phyloP scores from a whole-genome alignment of 1,140 invertebrate species.

The Ceratosolen solmsi region DNA sequence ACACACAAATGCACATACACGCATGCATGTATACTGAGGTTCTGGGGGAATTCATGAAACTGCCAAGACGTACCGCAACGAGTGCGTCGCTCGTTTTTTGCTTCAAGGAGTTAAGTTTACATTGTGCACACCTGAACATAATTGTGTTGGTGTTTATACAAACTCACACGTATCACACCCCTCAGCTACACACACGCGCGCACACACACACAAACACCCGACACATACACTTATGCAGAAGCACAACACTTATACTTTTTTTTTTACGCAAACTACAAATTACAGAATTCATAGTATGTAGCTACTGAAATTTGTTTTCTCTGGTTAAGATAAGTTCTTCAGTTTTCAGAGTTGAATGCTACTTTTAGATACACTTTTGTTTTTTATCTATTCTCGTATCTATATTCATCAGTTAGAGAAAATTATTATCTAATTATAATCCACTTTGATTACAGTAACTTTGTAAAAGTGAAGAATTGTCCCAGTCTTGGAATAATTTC shows the following conservation, averaged over 20 bases:
- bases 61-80: conserved; percentile 29
- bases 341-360: too few relatives aligned
- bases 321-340: not conserved
- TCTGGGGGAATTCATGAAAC: conserved; percentile 44
- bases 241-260: too few relatives aligned
- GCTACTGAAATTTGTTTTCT: not conserved
- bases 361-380: too few relatives aligned
- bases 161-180: too few relatives aligned
- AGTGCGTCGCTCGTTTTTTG: conserved; percentile 8
- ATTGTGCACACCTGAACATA: not conserved
- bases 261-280: not conserved
- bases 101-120: not conserved
- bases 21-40: too few relatives aligned
- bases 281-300: not conserved
- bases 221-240: not conserved
- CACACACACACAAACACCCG: too few relatives aligned
- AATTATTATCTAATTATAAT: too few relatives aligned
- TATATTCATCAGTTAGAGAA: too few relatives aligned
- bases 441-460: too few relatives aligned
- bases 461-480: too few relatives aligned
- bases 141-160: not conserved
- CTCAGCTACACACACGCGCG: too few relatives aligned
- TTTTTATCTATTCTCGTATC: not conserved
- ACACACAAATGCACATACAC: not conserved
- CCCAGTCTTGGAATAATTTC: too few relatives aligned